Conservation (phyloP, 2,113 vertebrate species). For the Suricata suricatta region DNA sequence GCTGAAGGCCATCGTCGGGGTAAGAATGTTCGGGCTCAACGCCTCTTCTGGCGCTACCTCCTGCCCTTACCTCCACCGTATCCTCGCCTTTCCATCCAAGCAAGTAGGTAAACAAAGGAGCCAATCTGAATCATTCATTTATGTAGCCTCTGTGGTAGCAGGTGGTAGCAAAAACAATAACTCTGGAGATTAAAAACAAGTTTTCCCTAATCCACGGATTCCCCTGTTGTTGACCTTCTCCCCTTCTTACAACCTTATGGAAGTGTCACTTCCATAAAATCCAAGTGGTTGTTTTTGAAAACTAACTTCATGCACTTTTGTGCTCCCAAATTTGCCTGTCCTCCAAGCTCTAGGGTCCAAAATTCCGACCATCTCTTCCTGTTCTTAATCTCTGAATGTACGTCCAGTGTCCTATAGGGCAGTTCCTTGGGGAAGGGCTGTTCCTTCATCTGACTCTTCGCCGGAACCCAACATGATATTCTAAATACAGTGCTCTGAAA, state of each 20-base stretch:
- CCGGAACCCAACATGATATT: not conserved
- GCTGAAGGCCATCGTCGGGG: slow-evolving; percentile 89
- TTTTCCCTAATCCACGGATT: not conserved
- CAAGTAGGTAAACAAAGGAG: not conserved
- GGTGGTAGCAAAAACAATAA: not conserved
- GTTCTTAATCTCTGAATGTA: not conserved
- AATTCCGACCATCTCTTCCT: not conserved
- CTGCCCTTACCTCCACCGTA: not conserved
- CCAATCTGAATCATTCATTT: not conserved
- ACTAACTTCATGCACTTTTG: not conserved
- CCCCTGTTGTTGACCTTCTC: not conserved
- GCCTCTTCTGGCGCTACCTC: not conserved
- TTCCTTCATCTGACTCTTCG: not conserved
- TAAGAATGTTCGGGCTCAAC: slow-evolving; percentile 73
- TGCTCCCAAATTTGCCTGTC: not conserved
- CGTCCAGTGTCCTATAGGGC: not conserved
- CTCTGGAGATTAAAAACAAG: not conserved
- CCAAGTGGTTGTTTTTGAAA: slow-evolving; percentile 13
- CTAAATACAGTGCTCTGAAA: not conserved
- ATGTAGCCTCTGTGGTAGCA: not conserved
- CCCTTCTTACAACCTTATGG: not conserved
- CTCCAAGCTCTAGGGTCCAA: not conserved
- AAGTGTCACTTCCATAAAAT: not conserved
- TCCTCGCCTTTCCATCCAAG: not conserved
- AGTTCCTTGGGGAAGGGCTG: not conserved